A percentile compares a stretch with the other conserved stretches of the same genome.
phyloP scores from a whole-genome alignment of 2,113 vertebrate species.

The Orientallactaga bullata region DNA sequence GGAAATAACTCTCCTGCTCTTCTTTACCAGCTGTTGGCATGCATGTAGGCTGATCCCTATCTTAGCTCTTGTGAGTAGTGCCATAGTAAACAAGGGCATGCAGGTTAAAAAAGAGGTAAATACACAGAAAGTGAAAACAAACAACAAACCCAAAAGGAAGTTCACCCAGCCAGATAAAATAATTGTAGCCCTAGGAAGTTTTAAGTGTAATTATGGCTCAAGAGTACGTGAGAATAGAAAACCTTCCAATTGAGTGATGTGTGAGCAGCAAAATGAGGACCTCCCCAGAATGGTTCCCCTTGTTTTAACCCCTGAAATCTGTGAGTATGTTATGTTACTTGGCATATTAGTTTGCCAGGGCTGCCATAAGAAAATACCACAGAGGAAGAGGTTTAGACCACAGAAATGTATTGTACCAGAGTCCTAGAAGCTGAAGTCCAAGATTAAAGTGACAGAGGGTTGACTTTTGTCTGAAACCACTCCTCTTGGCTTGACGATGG shows the following conservation, averaged over 20 bases:
- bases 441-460: neutral
- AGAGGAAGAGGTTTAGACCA: neutral
- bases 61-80: neutral
- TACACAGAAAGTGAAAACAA: neutral
- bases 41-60: too few species aligned
- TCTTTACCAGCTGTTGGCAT: neutral
- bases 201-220: neutral
- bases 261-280: neutral
- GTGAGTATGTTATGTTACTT: neutral
- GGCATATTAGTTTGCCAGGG: neutral
- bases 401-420: neutral
- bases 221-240: conserved; percentile 58
- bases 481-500: neutral
- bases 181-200: neutral
- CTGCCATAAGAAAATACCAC: neutral
- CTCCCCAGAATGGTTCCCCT: neutral
- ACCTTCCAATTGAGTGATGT: neutral
- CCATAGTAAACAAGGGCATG: neutral
- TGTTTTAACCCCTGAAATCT: neutral
- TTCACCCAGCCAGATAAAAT: neutral
- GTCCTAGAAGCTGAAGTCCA: neutral
- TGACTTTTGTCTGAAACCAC: neutral
- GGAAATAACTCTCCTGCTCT: neutral
- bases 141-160: conserved; percentile 1
- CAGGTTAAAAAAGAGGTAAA: neutral